Conservation (phyloP, 2,797 vertebrate genomes). For the Silurus aristotelis region DNA sequence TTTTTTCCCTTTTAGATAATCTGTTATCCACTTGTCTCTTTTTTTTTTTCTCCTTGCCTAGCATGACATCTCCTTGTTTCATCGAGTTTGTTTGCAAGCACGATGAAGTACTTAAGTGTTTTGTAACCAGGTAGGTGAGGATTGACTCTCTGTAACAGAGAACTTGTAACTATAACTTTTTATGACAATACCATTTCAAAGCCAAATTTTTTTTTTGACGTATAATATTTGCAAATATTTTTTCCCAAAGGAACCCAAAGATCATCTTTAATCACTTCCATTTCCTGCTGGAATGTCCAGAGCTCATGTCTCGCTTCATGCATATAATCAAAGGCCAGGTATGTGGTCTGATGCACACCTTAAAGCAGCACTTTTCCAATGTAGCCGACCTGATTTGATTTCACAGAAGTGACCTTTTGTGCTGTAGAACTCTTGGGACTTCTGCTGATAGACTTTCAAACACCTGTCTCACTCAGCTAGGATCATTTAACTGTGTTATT, state of each 20-base stretch:
- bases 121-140: constrained; percentile 88
- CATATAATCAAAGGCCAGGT: constrained; percentile 99
- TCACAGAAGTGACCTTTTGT: constrained; percentile 29
- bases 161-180: not conserved
- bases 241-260: constrained; percentile 87
- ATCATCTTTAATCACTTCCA: constrained; percentile 99
- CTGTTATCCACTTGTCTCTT: constrained; percentile 6
- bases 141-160: constrained; percentile 31
- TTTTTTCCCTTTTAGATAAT: constrained; percentile 6
- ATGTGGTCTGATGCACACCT: constrained; percentile 41
- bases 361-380: not conserved
- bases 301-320: constrained; percentile 99
- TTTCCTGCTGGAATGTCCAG: constrained; percentile 97
- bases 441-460: constrained; percentile 63
- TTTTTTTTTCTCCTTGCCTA: constrained; percentile 56
- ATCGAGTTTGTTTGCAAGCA: constrained; percentile 99
- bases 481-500: constrained; percentile 63
- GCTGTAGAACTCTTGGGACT: constrained; percentile 48
- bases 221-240: not conserved
- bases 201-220: constrained; percentile 32
- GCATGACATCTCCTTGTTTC: constrained; percentile 96
- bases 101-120: constrained; percentile 96
- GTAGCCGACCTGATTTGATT: constrained; percentile 14
- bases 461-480: constrained; percentile 48
- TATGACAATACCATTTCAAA: not conserved